A percentile compares a stretch with the other conserved stretches of the same genome.
Evolutionary conservation across 2,797 vertebrate genomes (phyloP).

Genomic region (Phaenicophaeus curvirostris): DNA sequence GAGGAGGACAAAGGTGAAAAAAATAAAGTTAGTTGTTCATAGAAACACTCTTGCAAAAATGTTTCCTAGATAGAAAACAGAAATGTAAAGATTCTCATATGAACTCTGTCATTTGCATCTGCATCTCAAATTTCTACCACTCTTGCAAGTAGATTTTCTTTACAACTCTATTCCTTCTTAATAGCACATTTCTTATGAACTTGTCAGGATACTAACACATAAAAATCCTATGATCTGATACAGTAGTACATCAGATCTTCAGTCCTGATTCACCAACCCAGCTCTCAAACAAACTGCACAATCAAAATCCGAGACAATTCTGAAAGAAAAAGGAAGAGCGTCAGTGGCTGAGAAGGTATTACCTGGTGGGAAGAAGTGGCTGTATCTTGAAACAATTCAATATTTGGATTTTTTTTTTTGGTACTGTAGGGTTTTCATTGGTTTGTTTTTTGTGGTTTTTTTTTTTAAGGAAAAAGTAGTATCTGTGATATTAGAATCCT

Average conservation of each 20-base stretch:
- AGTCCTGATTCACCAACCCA: neutral
- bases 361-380: neutral
- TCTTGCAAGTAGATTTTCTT: neutral
- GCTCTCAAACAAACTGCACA: neutral
- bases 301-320: neutral
- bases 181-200: neutral
- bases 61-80: neutral
- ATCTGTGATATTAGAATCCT: too few relatives aligned
- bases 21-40: neutral
- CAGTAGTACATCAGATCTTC: neutral
- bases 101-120: neutral
- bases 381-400: neutral
- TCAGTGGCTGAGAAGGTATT: neutral
- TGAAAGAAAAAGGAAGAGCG: neutral
- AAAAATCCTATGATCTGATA: neutral
- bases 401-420: neutral
- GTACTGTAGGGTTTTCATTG: neutral
- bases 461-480: neutral
- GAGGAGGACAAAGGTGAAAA: neutral
- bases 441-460: too few relatives aligned
- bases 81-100: neutral
- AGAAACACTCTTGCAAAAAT: neutral
- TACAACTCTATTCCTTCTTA: neutral
- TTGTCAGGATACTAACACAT: neutral
- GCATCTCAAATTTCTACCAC: neutral